Evolutionary conservation across 2,113 vertebrate species (phyloP), one percentile per base, ranked within the genome.

Genomic region (Furnarius figulus): DNA sequence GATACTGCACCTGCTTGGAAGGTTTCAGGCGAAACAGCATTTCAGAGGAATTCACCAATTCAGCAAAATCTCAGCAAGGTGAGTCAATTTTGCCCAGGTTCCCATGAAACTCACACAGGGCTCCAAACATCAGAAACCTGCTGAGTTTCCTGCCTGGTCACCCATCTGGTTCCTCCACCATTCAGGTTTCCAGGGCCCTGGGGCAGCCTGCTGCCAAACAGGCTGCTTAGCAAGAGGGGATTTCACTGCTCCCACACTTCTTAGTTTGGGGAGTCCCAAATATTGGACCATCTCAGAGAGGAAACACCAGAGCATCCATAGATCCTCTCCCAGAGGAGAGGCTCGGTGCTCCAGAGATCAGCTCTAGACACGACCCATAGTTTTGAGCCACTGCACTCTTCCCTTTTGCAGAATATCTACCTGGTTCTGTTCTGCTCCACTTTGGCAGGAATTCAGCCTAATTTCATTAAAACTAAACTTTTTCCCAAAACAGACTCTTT

Each of bases 11-110:
- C 96, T 93, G 93, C 89, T 95, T 28, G 5, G 92, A 95, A 95
- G 70, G 94, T 95, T 96, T 95, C 94, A 87, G 95, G 94, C 96
- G 91, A 90, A 95, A 97, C 94, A 72, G 73, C 84, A 91, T 95
- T 95, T 97, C 91, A 85, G 91, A 95, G 73, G 95, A 96, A 97
- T 95, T 96, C 89, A 93, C 89, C 91, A 95, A 93, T 96, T 97
- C 96, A 97, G 96, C 95, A 96, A 91, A 89, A 97, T 97, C 96
- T 91, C 94, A 82, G 25, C 35, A 52, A 95, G 95, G 86, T 95
- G 95, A 96, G 94, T 92, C 94, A 97, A 94, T 96, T 96, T 96
- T 96, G 74, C 89, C 89, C 81, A 95, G 89, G 96, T 96, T 97
- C 96, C 93, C 94, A 96, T 94, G 94, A 96, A 96, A 96, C 93